Conservation (phyloP, 2,888 invertebrate genomes). For the Cryptophagus acutangulus region DNA sequence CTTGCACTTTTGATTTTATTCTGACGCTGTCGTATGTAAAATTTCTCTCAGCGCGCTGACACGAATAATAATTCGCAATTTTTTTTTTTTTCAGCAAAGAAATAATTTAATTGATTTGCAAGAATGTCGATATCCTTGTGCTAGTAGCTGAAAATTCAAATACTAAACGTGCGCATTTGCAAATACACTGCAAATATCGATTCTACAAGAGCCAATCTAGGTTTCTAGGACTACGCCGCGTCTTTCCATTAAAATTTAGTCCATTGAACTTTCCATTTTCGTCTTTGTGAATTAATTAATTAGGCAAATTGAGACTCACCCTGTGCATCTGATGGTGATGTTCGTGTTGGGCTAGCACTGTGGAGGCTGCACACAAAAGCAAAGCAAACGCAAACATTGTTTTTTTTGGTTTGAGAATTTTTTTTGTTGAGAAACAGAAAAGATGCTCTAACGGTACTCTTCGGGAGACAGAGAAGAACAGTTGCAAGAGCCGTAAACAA, state of each 20-base stretch:
- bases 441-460: too few species aligned
- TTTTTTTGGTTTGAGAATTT: slow-evolving; percentile 2
- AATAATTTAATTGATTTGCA: too few species aligned
- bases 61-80: too few species aligned
- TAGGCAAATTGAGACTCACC: not conserved
- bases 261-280: slow-evolving; percentile 2
- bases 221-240: not conserved
- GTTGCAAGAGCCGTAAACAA: too few species aligned
- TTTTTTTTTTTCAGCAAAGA: too few species aligned
- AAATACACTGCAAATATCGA: not conserved
- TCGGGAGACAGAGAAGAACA: too few species aligned
- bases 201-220: slow-evolving; percentile 2
- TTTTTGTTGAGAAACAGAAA: too few species aligned
- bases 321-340: not conserved
- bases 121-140: slow-evolving; percentile 2
- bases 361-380: not conserved
- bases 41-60: too few species aligned
- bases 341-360: not conserved
- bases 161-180: not conserved
- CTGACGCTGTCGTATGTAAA: too few species aligned
- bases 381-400: too few species aligned
- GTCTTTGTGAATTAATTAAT: too few species aligned
- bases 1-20: too few species aligned
- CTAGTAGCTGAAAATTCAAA: not conserved
- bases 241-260: not conserved